Conservation (phyloP, 2,888 invertebrate genomes). For the Plagodis pulveraria region DNA sequence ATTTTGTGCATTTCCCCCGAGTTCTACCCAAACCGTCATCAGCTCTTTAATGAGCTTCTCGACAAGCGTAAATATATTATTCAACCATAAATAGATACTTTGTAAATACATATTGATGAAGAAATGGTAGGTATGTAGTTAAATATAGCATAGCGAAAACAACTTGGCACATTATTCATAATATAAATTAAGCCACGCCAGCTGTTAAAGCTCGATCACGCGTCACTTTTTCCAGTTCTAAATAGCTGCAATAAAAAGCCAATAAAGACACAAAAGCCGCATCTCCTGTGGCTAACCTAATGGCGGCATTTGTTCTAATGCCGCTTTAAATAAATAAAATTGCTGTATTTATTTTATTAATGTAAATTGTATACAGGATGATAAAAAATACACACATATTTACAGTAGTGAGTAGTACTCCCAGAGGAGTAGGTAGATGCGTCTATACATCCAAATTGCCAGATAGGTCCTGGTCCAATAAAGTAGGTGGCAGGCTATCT, state of each 20-base stretch:
- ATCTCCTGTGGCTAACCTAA: conserved; percentile 81
- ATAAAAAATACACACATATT: background rate
- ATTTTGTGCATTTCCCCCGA: too few species aligned
- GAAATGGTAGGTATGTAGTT: background rate
- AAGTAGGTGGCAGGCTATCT: too few species aligned
- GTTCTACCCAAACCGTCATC: too few species aligned
- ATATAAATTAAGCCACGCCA: conserved; percentile 43
- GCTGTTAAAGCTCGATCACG: conserved; percentile 56
- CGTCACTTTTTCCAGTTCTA: conserved; percentile 56
- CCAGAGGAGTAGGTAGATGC: too few species aligned
- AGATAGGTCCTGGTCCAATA: too few species aligned
- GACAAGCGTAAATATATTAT: too few species aligned
- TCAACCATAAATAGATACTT: too few species aligned
- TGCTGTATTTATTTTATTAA: conserved; percentile 31
- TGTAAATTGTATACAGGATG: conserved; percentile 20
- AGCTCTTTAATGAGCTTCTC: too few species aligned
- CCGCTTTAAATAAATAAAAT: conserved; percentile 77
- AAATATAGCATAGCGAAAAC: background rate
- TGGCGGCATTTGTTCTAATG: conserved; percentile 65
- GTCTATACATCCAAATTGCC: too few species aligned
- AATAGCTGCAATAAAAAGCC: conserved; percentile 68
- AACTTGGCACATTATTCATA: conserved; percentile 4
- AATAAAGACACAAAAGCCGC: conserved; percentile 73
- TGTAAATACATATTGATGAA: too few species aligned
- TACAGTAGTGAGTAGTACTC: too few species aligned